Evolutionary conservation across 2,888 invertebrate species (phyloP), one percentile per base, ranked within the genome.

Genomic region (Drepana falcataria): DNA sequence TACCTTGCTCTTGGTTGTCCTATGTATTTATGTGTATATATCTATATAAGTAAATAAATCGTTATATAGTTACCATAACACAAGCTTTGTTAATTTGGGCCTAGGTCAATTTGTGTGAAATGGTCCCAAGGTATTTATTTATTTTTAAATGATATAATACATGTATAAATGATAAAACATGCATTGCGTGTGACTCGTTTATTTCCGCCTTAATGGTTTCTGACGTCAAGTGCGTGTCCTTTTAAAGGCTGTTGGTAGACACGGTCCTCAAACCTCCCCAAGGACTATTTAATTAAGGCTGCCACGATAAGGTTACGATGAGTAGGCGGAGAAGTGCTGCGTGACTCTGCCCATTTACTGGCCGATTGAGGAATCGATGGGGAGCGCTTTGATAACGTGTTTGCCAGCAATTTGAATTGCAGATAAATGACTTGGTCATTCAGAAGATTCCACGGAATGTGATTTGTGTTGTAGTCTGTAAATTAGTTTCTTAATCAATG

Each of bases 251-350:
- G 71, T 71, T 78, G 66, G 68, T 61, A 59, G 56, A 65, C 66
- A 62, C 71, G 71, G 72, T 68, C 40, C 33, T 37, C 33, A 65
- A 63, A 65, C 62, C 63, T 56, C 65, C 59, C 65, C 53, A 63
- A 63, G 74, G 75, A 68, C 60, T 57, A 55, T 61, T 71, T 83
- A 80, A 83, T 81, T 76, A 80, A 68, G 65, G 66, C 58, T 64
- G 66, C 68, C 79, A 77, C 77, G 77, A 79, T 77, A 77, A 73
- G 68, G 60, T 51, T 51, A 48, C 47, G 54, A 59, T 64, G 63
- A 61, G 60, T 60, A 61, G 63, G 61, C 59, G 61, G 63, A 59
- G 55, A 53, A 60, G 58, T 59, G 55, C 67, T 57, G 74, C 74
- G 70, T 78, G 78, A 65, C 66, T 58, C 51, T 9, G 56, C 61